A percentile compares a stretch with the other conserved stretches of the same genome.
phyloP scores from a whole-genome alignment of 2,888 invertebrate genomes.

The Heliconius ethilla region DNA sequence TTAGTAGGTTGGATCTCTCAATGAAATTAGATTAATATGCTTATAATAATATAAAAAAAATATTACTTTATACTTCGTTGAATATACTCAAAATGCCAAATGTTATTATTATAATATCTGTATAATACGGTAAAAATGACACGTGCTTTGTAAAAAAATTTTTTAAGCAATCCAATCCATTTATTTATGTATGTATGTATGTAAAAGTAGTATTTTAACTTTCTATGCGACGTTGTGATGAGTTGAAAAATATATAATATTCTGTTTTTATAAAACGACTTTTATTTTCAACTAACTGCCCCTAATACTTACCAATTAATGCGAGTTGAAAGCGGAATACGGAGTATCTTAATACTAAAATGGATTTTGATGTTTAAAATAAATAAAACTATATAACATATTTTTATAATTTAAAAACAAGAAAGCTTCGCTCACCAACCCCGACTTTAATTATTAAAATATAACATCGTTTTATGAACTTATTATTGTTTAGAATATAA shows the following conservation, averaged over 20 bases:
- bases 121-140: constrained; percentile 6
- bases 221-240: constrained; percentile 71
- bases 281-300: constrained; percentile 47
- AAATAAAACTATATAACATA: too few relatives aligned
- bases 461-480: too few relatives aligned
- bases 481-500: too few relatives aligned
- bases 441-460: too few relatives aligned
- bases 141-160: constrained; percentile 38
- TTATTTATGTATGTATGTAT: constrained; percentile 47
- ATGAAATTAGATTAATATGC: constrained; percentile 3
- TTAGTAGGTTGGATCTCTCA: neutral
- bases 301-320: neutral
- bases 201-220: constrained; percentile 63
- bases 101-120: constrained; percentile 21
- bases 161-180: constrained; percentile 40
- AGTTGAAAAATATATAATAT: constrained; percentile 63
- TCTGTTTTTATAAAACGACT: constrained; percentile 63
- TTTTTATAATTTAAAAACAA: too few relatives aligned
- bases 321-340: neutral
- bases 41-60: neutral
- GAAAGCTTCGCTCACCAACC: too few relatives aligned
- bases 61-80: constrained; percentile 10
- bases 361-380: too few relatives aligned
- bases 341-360: neutral
- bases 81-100: constrained; percentile 29